Percentiles rank a stretch among this genome's conserved stretches.
Conservation (phyloP, 2,888 invertebrate species). For the Dynastes tityus region DNA sequence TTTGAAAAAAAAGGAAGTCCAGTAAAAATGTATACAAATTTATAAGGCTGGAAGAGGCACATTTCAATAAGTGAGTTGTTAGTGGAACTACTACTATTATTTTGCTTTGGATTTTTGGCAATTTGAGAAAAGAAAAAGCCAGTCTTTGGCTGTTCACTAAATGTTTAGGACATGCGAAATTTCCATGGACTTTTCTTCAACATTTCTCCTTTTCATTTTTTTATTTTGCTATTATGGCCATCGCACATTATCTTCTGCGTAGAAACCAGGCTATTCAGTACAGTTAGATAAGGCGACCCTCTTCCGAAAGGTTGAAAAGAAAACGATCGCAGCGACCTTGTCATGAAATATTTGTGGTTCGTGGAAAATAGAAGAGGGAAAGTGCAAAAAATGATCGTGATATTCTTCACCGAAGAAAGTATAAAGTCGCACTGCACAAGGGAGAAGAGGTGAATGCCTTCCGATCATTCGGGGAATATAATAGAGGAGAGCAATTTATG, state of each 20-base stretch:
- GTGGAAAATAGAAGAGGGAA: background rate
- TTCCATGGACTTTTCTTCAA: too few relatives aligned
- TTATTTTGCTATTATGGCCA: too few relatives aligned
- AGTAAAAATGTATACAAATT: too few relatives aligned
- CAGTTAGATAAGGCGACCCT: background rate
- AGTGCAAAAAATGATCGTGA: slow-evolving; percentile 10
- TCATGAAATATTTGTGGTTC: background rate
- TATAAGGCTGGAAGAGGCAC: too few relatives aligned
- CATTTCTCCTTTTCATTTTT: too few relatives aligned
- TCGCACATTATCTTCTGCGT: background rate
- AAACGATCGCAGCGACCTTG: background rate
- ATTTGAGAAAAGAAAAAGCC: too few relatives aligned
- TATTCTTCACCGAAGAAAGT: background rate
- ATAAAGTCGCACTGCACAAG: slow-evolving; percentile 3
- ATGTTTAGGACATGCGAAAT: too few relatives aligned
- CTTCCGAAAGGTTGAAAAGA: background rate
- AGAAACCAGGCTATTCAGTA: background rate
- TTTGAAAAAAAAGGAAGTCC: too few relatives aligned
- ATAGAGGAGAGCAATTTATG: slow-evolving; percentile 35
- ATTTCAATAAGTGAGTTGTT: too few relatives aligned
- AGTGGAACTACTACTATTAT: too few relatives aligned
- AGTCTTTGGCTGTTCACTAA: too few relatives aligned
- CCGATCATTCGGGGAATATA: slow-evolving; percentile 19
- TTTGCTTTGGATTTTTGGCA: too few relatives aligned
- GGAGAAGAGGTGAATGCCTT: slow-evolving; percentile 24